Evolutionary conservation across 2,113 vertebrate species (phyloP).

Genomic region (Sturnira hondurensis): DNA sequence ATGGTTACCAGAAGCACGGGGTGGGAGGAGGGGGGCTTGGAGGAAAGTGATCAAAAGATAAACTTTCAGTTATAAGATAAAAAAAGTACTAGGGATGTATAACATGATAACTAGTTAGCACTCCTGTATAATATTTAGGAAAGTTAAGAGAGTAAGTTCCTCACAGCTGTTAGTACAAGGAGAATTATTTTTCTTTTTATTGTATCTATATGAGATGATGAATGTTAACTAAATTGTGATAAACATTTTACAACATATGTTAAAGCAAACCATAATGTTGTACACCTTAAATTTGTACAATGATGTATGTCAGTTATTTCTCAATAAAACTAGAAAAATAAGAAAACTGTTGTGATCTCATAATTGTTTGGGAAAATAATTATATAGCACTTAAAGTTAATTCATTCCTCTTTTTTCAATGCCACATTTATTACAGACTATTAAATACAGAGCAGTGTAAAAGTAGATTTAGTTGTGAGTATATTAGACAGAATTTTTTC

Average conservation of each 20-base stretch:
- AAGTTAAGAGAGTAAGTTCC: neutral
- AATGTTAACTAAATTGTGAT: neutral
- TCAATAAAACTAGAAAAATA: neutral
- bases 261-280: neutral
- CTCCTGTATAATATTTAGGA: neutral
- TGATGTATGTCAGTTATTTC: neutral
- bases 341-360: neutral
- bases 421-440: neutral
- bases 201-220: neutral
- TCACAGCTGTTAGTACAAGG: neutral
- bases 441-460: neutral
- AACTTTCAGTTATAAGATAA: neutral
- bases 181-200: neutral
- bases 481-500: neutral
- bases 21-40: neutral
- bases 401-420: neutral
- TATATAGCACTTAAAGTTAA: neutral
- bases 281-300: neutral
- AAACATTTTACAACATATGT: neutral
- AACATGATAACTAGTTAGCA: neutral
- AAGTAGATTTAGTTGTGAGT: neutral
- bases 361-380: neutral
- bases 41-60: neutral
- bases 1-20: neutral
- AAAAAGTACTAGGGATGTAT: neutral